Conservation (phyloP, 2,888 invertebrate species). For the Drosophila mercatorum region DNA sequence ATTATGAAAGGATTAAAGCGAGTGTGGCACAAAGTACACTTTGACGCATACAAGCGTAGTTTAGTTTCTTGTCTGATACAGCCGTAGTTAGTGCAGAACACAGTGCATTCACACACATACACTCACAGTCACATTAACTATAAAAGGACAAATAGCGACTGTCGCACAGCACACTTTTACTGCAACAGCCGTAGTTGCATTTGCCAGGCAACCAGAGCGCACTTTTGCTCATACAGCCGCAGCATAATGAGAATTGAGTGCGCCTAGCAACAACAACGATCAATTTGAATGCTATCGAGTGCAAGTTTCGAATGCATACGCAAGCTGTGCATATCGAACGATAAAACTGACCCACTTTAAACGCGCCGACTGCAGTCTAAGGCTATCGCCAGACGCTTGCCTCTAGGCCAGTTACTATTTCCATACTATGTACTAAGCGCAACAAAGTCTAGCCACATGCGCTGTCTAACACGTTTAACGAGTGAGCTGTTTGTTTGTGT, state of each 20-base stretch:
- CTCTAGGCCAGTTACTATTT: conserved; percentile 58
- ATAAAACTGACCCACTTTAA: conserved; percentile 78
- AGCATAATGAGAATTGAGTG: conserved; percentile 47
- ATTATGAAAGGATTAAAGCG: neutral
- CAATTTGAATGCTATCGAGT: conserved; percentile 32
- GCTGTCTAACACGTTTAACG: conserved; percentile 30
- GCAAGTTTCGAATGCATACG: conserved; percentile 35
- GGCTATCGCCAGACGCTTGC: conserved; percentile 42
- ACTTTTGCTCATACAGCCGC: neutral
- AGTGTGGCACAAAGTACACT: neutral
- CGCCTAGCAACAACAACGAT: conserved; percentile 72
- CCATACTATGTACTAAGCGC: conserved; percentile 7
- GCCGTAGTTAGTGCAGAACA: neutral
- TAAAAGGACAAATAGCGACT: neutral
- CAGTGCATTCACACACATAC: neutral
- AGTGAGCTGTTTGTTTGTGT: neutral
- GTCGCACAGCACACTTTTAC: neutral
- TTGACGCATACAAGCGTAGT: neutral
- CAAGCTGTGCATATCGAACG: conserved; percentile 46
- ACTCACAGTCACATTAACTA: neutral
- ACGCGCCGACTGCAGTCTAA: conserved; percentile 35
- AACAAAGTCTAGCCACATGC: neutral
- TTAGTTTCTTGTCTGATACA: neutral
- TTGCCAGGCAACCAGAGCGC: neutral
- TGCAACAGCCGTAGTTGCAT: neutral